Evolutionary conservation across 23 tunicate species (phyloP).

Genomic region (Clavelina lepadiformis): DNA sequence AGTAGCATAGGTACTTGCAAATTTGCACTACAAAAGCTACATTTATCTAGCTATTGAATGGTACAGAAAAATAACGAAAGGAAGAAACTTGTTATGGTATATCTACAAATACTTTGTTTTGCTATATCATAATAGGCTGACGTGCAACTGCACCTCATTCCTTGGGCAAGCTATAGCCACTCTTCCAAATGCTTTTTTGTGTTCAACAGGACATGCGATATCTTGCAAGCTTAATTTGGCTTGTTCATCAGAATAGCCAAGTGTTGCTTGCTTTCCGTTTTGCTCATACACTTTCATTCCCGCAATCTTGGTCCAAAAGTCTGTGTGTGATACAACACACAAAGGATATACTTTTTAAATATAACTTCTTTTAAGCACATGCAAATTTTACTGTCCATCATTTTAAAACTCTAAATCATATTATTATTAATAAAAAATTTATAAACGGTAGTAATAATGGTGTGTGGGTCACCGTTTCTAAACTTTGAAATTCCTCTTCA

Average conservation of each 20-base stretch:
- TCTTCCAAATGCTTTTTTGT: slow-evolving; percentile 86
- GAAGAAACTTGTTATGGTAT: too few species aligned
- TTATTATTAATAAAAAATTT: too few species aligned
- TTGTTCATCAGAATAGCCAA: slow-evolving; percentile 66
- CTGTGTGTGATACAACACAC: slow-evolving; percentile 2
- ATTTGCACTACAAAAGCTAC: too few species aligned
- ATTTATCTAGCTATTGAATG: too few species aligned
- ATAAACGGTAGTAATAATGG: too few species aligned
- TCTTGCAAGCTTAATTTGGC: slow-evolving; percentile 46
- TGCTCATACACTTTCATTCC: slow-evolving; percentile 79
- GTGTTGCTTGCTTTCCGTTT: slow-evolving; percentile 23
- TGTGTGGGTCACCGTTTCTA: too few species aligned
- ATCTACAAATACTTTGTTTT: too few species aligned
- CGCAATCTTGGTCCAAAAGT: slow-evolving; percentile 48
- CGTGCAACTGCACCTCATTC: slow-evolving; percentile 23
- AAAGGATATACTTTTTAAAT: too few species aligned
- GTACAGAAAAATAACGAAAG: too few species aligned
- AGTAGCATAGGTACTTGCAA: too few species aligned
- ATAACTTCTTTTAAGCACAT: too few species aligned
- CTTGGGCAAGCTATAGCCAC: slow-evolving; percentile 87
- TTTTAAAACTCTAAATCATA: neutral
- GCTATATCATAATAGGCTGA: neutral
- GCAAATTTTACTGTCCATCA: slow-evolving; percentile 9
- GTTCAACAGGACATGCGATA: slow-evolving; percentile 40
- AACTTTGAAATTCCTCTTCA: too few species aligned